These are phyloP conservation scores for Folsomia candida DNA, from an alignment of 2,888 invertebrate genomes.

Conservation along the genomic window DNA sequence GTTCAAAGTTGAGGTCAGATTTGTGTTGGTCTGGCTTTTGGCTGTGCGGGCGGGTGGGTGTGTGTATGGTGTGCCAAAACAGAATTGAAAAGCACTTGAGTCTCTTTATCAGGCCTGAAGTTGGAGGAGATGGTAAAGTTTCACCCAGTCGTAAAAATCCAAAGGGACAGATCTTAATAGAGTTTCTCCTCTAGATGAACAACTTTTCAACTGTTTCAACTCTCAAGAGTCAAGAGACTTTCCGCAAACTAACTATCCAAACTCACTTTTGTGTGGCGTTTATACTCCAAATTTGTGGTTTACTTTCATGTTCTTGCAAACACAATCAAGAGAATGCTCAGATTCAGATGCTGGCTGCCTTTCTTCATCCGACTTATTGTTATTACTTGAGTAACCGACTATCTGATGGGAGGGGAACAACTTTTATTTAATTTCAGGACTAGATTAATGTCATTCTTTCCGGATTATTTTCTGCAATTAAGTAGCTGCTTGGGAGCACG, in stretches of 20 bases:
- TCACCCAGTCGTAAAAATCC: constrained; percentile 8
- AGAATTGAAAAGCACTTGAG: not conserved
- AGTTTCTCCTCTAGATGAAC: constrained; percentile 3
- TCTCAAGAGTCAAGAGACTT: not conserved
- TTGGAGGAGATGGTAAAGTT: not conserved
- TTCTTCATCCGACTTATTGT: not conserved
- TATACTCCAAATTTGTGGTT: not conserved
- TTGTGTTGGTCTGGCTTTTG: not conserved
- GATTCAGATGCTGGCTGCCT: not conserved
- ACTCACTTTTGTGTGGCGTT: not conserved
- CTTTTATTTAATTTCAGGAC: not conserved
- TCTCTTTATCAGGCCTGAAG: not conserved
- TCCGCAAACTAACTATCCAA: not conserved
- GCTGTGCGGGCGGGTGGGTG: not conserved
- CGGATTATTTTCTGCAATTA: too few relatives aligned
- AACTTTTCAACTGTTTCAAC: constrained; percentile 1
- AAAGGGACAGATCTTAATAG: constrained; percentile 5
- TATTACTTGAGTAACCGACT: too few relatives aligned
- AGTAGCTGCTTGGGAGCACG: too few relatives aligned
- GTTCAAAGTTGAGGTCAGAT: not conserved
- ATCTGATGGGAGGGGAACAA: not conserved
- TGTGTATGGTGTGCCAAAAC: not conserved
- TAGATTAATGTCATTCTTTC: too few relatives aligned
- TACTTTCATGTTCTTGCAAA: not conserved
- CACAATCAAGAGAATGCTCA: not conserved